These are phyloP conservation scores for Diachrysia chrysitis DNA, from an alignment of 2,888 invertebrate species.

Conservation along the genomic window DNA sequence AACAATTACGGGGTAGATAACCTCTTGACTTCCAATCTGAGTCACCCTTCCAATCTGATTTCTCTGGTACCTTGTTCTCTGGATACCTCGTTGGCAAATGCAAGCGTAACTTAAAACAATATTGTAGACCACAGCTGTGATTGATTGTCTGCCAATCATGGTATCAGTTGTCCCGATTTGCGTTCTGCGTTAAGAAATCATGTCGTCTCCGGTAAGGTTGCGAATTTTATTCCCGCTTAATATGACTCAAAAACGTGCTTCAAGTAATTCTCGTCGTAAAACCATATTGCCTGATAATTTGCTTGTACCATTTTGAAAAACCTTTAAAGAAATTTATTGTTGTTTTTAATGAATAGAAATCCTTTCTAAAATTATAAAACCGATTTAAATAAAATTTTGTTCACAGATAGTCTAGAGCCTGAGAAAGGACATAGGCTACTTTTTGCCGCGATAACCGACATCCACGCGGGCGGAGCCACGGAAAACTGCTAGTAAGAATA, in stretches of 20 bases:
- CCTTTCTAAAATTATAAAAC: no score
- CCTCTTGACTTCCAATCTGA: not conserved
- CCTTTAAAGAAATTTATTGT: no score
- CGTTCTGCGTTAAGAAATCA: not conserved
- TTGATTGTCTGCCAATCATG: not conserved
- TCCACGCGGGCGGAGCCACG: no score
- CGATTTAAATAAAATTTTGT: no score
- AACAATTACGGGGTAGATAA: constrained; percentile 6
- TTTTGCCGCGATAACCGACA: no score
- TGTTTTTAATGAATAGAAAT: no score
- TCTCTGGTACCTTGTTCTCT: not conserved
- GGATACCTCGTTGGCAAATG: not conserved
- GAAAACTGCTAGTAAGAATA: no score
- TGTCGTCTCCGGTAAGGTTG: not conserved
- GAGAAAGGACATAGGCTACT: no score
- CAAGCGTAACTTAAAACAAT: not conserved
- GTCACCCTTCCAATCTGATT: not conserved
- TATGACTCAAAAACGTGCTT: not conserved
- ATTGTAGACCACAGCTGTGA: not conserved
- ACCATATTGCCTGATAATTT: no score
- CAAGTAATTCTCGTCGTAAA: no score
- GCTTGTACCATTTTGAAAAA: no score
- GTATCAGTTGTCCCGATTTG: not conserved
- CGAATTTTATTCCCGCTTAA: not conserved
- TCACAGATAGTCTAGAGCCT: no score